Evolutionary conservation across 2,888 invertebrate genomes (phyloP).

Genomic region (Eupithecia centaureata): DNA sequence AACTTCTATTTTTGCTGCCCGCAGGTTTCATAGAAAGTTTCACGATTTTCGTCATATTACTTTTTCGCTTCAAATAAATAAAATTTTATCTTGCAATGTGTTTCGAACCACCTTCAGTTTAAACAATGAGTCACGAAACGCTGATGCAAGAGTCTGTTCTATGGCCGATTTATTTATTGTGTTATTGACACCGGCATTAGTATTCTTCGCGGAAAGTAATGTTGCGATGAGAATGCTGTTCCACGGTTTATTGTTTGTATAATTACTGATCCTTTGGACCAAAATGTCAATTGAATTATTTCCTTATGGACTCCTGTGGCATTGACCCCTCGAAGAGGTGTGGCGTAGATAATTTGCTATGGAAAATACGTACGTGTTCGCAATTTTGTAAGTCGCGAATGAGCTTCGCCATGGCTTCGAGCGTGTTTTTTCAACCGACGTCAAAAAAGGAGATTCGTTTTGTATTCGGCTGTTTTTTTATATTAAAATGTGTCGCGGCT

Average conservation of each 20-base stretch:
- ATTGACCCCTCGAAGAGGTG: neutral
- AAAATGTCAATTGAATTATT: neutral
- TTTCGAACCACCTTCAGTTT: constrained; percentile 23
- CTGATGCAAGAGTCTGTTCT: constrained; percentile 21
- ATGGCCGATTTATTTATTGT: constrained; percentile 39
- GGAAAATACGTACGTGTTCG: neutral
- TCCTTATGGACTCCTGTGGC: neutral
- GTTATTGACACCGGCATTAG: constrained; percentile 43
- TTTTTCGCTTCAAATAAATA: no score
- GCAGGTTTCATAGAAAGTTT: no score
- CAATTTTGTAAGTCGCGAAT: no score
- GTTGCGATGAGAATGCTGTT: constrained; percentile 37
- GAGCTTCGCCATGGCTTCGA: no score
- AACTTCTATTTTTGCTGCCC: no score
- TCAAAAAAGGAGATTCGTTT: no score
- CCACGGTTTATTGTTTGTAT: neutral
- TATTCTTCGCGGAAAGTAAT: constrained; percentile 38
- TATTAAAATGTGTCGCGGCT: no score
- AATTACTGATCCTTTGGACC: neutral
- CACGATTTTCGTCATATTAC: neutral
- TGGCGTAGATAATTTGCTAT: neutral
- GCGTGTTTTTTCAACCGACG: no score
- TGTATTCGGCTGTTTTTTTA: no score
- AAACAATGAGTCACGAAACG: constrained; percentile 38
- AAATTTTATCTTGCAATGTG: no score